These are phyloP conservation scores for Ibidorhyncha struthersii DNA, from an alignment of 2,113 vertebrate species.

Conservation along the genomic window DNA sequence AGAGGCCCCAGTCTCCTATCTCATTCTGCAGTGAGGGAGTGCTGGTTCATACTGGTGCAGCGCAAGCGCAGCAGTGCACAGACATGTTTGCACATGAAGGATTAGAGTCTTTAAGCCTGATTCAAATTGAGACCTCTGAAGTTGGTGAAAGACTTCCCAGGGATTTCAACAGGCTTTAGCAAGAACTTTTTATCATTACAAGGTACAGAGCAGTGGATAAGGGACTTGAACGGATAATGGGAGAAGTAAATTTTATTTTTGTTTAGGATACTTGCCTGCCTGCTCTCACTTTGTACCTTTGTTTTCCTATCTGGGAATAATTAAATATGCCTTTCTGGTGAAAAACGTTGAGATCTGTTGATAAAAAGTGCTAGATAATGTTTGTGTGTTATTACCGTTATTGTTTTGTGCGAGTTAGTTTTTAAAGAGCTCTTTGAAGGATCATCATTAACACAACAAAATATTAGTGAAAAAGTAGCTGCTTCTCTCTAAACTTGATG, in stretches of 20 bases:
- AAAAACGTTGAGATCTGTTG: neutral
- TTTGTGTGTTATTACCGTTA: neutral
- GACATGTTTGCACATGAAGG: neutral
- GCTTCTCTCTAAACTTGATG: neutral
- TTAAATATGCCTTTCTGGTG: neutral
- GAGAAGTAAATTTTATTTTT: neutral
- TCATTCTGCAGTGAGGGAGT: neutral
- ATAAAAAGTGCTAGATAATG: neutral
- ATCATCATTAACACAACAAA: neutral
- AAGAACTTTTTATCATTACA: neutral
- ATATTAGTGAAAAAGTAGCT: neutral
- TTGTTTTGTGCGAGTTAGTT: neutral
- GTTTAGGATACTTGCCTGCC: neutral
- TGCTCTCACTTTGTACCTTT: neutral
- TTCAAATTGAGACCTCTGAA: neutral
- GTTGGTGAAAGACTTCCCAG: neutral
- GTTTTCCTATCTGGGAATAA: neutral
- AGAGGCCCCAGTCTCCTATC: neutral
- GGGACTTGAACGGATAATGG: neutral
- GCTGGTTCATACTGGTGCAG: neutral
- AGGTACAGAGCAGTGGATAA: neutral
- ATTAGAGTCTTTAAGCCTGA: neutral
- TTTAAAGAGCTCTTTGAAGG: neutral
- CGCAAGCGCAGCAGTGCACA: rapidly evolving
- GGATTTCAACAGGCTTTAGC: neutral